Evolutionary conservation across 35 echinoderm and acorn worm species (phyloP).

Genomic region (Lytechinus pictus): DNA sequence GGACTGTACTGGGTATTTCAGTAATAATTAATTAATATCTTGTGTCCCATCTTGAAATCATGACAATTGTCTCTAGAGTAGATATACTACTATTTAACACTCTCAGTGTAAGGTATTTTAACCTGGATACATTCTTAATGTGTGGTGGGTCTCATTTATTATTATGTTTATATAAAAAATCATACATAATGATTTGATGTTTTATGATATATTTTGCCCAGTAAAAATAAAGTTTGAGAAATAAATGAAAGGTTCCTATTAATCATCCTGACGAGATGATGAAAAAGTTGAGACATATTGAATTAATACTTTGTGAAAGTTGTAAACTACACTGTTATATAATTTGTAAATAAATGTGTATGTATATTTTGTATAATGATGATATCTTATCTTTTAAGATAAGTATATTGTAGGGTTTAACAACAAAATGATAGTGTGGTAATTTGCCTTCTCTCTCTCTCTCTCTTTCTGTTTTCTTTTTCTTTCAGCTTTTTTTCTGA

Average conservation of each 20-base stretch:
- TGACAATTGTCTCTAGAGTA: background rate
- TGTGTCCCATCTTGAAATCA: background rate
- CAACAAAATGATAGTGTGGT: background rate
- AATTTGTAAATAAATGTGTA: background rate
- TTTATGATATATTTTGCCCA: no score
- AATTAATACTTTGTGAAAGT: background rate
- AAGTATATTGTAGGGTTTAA: background rate
- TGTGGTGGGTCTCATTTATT: background rate
- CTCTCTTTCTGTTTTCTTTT: background rate
- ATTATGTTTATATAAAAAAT: background rate
- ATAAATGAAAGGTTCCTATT: background rate
- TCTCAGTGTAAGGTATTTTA: background rate
- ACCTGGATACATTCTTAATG: background rate
- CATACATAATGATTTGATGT: background rate
- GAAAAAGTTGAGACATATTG: background rate
- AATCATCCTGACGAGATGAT: background rate
- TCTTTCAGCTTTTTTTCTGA: background rate
- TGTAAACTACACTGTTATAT: background rate
- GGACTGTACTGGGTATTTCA: background rate
- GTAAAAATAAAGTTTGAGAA: background rate
- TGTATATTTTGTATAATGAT: constrained; percentile 15
- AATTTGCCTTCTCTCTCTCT: background rate
- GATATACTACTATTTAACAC: background rate
- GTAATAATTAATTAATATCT: background rate
- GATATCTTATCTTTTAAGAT: background rate